Evolutionary conservation across 2,113 vertebrate species (phyloP), one percentile per base, ranked within the genome.

Genomic region (Seriola rivoliana): DNA sequence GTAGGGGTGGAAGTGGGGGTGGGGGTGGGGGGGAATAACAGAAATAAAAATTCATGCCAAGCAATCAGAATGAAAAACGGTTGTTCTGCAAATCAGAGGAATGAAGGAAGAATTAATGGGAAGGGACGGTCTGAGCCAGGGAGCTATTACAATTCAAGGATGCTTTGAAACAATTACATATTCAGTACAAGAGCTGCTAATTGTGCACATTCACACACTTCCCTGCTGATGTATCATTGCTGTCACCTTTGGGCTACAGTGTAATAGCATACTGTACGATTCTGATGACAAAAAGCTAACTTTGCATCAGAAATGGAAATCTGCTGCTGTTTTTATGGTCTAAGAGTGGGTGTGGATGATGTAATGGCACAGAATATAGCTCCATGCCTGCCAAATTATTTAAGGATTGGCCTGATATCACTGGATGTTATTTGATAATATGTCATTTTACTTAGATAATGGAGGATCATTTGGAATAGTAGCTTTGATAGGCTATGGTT

Each of bases 1-100:
- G 77, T 65, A 21, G n/a, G 17, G 52, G 8, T 29, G 29, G 29
- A 23, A 23, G 23, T 23, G 23, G 23, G 23, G 23, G 23, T 23
- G 23, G 38, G 29, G 29, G 29, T 2, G 17, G 52, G 0, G 52
- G 58, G 42, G 64, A 78, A 80, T 84, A 89, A 89, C 58, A 76
- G 81, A 87, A 81, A 91, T 85, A 89, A 84, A 88, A 90, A 87
- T 84, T 71, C 44, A 91, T 83, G 90, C 88, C 60, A 69, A 82
- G 70, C 81, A 84, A 88, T 89, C 81, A 85, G 55, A 85, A 82
- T 86, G 81, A 90, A 71, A 88, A 84, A 85, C 40, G 66, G 81
- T 88, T 85, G 70, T 88, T 85, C 86, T 82, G 81, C 82, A 89
- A 92, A 91, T 91, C 80, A 91, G 75, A 46, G 68, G 67, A 79